phyloP scores from a whole-genome alignment of 2,888 invertebrate species.

The Callyntrura guangdongensis region DNA sequence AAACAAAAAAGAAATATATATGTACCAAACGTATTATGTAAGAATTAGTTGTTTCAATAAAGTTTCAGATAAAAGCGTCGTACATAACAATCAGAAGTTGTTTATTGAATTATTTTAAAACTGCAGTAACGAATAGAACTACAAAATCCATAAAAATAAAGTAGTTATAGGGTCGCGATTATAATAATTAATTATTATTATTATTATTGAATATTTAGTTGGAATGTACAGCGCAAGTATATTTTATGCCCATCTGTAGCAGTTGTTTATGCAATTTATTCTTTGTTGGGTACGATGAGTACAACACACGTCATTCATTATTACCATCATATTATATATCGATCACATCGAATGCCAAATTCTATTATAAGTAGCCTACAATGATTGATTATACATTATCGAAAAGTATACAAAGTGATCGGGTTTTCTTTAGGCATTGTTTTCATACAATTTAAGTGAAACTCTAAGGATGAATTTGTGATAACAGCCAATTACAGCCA shows the following conservation, averaged over 20 bases:
- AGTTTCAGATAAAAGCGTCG: constrained; percentile 46
- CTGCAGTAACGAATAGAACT: constrained; percentile 4
- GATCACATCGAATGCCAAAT: too few species aligned
- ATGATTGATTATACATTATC: too few species aligned
- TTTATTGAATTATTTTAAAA: constrained; percentile 26
- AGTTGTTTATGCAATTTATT: neutral
- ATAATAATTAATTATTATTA: neutral
- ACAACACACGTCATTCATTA: neutral
- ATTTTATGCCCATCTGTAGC: neutral
- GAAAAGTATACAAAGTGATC: neutral
- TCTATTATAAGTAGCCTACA: too few species aligned
- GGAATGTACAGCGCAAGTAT: too few species aligned
- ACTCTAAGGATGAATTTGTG: neutral
- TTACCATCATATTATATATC: too few species aligned
- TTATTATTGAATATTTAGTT: neutral
- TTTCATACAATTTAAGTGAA: neutral
- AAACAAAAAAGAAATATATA: constrained; percentile 67
- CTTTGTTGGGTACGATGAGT: neutral
- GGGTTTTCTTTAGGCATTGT: neutral
- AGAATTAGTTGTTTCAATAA: constrained; percentile 36
- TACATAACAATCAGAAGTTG: neutral
- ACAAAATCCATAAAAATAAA: constrained; percentile 12
- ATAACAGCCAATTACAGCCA: neutral
- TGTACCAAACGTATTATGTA: constrained; percentile 26
- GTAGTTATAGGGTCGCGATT: neutral